Percentiles rank a stretch among this genome's conserved stretches.
Conservation (phyloP, 2,888 invertebrate genomes). For the Cinara cedri region DNA sequence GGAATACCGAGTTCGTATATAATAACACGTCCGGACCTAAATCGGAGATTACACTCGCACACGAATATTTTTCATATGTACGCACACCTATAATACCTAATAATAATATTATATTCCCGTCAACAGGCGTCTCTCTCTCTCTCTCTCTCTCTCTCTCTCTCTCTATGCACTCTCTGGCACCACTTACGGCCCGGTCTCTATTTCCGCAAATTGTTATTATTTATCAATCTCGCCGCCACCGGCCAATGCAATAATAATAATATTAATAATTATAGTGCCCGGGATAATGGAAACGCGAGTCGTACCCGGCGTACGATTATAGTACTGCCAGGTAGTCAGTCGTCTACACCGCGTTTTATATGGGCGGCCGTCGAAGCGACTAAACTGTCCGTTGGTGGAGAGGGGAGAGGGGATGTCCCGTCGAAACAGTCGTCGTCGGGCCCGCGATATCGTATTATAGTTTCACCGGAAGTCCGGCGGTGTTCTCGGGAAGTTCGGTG, state of each 20-base stretch:
- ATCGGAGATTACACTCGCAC: neutral
- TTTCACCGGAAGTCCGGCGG: no score
- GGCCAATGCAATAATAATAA: conserved; percentile 1
- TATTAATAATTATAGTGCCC: conserved; percentile 43
- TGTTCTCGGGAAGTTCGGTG: no score
- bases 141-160: no score
- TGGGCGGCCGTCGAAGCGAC: neutral
- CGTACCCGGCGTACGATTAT: neutral
- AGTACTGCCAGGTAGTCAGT: neutral
- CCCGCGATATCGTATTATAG: no score
- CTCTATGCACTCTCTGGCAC: no score
- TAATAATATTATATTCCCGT: neutral
- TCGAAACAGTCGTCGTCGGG: neutral
- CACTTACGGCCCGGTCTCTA: no score
- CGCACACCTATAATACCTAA: neutral
- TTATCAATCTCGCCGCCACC: conserved; percentile 44
- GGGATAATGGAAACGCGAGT: conserved; percentile 30
- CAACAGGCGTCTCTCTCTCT: no score
- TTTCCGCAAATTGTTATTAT: conserved; percentile 16
- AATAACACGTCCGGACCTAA: neutral
- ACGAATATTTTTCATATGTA: neutral
- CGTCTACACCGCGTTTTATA: neutral
- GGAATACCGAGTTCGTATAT: conserved; percentile 12
- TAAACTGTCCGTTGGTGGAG: no score
- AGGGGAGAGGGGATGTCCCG: neutral